Conservation (phyloP, 1,140 invertebrate species). For the Holcopasites calliopsidis region DNA sequence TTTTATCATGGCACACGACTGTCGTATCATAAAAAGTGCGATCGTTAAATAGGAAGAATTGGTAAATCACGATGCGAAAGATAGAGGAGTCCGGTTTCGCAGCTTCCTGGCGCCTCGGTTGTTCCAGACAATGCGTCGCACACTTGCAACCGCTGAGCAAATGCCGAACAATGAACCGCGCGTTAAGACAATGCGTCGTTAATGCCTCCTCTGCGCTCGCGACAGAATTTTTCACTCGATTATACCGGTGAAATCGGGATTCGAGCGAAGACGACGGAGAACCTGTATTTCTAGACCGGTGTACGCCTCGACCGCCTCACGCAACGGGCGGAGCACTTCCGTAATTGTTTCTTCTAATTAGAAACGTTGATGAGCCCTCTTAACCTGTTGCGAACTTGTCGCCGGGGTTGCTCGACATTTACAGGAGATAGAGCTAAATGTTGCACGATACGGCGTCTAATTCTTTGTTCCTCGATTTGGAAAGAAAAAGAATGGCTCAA, state of each 20-base stretch:
- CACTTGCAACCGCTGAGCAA: conserved; percentile 36
- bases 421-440: conserved; percentile 37
- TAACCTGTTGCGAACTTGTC: conserved; percentile 16
- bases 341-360: conserved; percentile 40
- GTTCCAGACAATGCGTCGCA: conserved; percentile 44
- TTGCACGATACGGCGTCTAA: background rate
- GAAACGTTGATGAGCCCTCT: conserved; percentile 47
- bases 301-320: background rate
- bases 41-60: conserved; percentile 1
- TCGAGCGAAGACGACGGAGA: conserved; percentile 1
- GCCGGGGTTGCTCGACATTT: conserved; percentile 47
- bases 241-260: conserved; percentile 26
- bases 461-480: background rate
- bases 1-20: background rate
- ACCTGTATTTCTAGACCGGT: conserved; percentile 13
- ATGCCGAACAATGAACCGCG: conserved; percentile 50
- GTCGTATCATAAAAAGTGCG: background rate
- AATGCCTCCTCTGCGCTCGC: conserved; percentile 41
- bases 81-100: conserved; percentile 24
- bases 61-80: conserved; percentile 14
- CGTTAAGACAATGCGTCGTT: conserved; percentile 61
- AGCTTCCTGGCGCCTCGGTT: conserved; percentile 35
- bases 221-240: conserved; percentile 39
- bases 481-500: background rate
- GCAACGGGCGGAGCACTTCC: background rate